Conservation (phyloP, 2,797 vertebrate genomes). For the Salmo trutta region DNA sequence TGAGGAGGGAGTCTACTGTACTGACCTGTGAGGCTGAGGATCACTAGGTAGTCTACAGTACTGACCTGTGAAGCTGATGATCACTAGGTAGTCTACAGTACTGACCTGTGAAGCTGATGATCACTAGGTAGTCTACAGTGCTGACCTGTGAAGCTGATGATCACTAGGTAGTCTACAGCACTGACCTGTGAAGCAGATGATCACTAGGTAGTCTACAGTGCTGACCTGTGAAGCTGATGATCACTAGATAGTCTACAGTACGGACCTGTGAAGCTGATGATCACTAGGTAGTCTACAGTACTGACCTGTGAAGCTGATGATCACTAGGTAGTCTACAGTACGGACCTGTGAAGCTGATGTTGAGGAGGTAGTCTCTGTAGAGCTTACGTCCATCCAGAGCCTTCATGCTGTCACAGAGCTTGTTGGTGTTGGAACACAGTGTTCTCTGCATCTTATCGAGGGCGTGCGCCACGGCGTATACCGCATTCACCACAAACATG, state of each 20-base stretch:
- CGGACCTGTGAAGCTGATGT: constrained; percentile 97
- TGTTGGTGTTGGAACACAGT: constrained; percentile 91
- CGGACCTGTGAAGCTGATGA: background rate
- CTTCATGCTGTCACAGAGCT: constrained; percentile 92
- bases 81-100: background rate
- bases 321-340: constrained; percentile 86
- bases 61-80: constrained; percentile 55
- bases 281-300: background rate
- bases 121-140: background rate
- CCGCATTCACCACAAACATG: constrained; percentile 98
- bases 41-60: background rate
- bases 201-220: background rate
- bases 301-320: constrained; percentile 96
- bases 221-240: constrained; percentile 56
- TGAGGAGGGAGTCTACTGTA: accelerated
- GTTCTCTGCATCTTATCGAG: constrained; percentile 94
- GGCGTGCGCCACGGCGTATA: constrained; percentile 95
- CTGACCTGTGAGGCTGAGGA: background rate
- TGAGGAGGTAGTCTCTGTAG: constrained; percentile 94
- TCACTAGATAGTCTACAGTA: background rate
- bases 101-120: constrained; percentile 54
- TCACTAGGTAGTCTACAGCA: background rate
- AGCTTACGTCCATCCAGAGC: constrained; percentile 90
- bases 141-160: constrained; percentile 55
- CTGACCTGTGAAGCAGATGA: constrained; percentile 57